These are phyloP conservation scores for Phylloscopus whistleri DNA, from an alignment of 2,113 vertebrate species.

Conservation along the genomic window DNA sequence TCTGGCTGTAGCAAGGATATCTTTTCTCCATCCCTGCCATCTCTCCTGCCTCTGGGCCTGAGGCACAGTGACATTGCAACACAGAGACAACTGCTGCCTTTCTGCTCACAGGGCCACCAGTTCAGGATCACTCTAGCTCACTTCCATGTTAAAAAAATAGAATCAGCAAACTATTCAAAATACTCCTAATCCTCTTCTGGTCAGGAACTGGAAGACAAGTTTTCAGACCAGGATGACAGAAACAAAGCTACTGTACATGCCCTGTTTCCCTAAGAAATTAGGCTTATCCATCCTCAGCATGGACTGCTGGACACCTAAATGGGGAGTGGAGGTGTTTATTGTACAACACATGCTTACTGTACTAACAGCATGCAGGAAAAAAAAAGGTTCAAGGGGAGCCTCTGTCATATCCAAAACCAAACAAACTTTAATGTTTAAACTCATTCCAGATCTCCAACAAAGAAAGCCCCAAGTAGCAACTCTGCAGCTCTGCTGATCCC, in stretches of 20 bases:
- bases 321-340: not conserved
- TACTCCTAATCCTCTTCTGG: not conserved
- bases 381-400: not conserved
- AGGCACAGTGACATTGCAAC: accelerated
- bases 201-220: not conserved
- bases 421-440: conserved; percentile 15
- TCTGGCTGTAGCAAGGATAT: not conserved
- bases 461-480: not conserved
- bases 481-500: not conserved
- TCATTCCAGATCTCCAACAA: conserved; percentile 18
- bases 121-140: not conserved
- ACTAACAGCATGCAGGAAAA: not conserved
- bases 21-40: not conserved
- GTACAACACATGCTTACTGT: not conserved
- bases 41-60: not conserved
- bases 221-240: not conserved
- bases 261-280: not conserved
- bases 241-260: not conserved
- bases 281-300: not conserved
- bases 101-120: not conserved
- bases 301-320: not conserved
- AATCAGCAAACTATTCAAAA: not conserved
- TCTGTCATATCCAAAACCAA: not conserved
- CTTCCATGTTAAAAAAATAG: not conserved
- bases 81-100: not conserved